phyloP scores from a whole-genome alignment of 2,113 vertebrate genomes.

The Romanogobio albipinnatus region DNA sequence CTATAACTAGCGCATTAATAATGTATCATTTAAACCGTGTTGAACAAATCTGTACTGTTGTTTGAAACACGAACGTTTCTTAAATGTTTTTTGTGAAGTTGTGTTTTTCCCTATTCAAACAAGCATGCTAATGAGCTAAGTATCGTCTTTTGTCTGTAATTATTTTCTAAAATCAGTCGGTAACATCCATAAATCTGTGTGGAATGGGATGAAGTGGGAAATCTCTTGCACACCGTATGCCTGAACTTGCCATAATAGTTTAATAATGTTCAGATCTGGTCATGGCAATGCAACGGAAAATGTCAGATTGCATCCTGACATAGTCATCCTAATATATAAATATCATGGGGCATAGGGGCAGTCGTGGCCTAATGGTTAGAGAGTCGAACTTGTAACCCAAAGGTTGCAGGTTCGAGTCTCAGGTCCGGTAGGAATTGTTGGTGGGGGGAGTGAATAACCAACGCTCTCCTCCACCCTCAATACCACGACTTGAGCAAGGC shows the following conservation, averaged over 20 bases:
- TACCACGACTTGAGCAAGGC: too few species aligned
- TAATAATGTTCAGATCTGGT: neutral
- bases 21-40: slow-evolving; percentile 41
- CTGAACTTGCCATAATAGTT: neutral
- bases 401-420: too few species aligned
- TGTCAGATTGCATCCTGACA: neutral
- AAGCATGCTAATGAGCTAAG: neutral
- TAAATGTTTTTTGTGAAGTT: slow-evolving; percentile 23
- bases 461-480: too few species aligned
- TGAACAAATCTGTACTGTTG: slow-evolving; percentile 40
- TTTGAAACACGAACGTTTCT: slow-evolving; percentile 43
- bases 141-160: neutral
- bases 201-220: neutral
- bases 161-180: neutral
- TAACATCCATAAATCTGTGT: too few species aligned
- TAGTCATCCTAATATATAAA: neutral
- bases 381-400: too few species aligned
- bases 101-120: neutral
- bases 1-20: slow-evolving; percentile 41
- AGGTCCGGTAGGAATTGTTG: too few species aligned
- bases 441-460: too few species aligned
- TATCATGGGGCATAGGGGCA: too few species aligned
- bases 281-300: neutral
- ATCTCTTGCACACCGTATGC: neutral
- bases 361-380: too few species aligned